Conservation (phyloP, 2,797 vertebrate genomes). For the Crenuchus spilurus region DNA sequence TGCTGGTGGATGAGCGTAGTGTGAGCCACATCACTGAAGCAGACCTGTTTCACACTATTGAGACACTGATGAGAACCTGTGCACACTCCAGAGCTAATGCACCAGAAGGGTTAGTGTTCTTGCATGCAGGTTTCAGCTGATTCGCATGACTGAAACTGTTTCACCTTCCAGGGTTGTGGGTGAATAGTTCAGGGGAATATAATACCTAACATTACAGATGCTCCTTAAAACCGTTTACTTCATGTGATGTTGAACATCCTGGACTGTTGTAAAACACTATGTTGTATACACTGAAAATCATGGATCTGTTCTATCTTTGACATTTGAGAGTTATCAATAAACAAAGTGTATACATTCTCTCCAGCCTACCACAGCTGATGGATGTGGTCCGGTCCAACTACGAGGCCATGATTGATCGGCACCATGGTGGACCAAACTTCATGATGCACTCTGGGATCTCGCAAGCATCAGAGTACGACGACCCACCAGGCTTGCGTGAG, state of each 20-base stretch:
- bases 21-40: slow-evolving; percentile 96
- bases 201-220: no score
- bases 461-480: slow-evolving; percentile 97
- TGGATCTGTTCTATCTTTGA: background rate
- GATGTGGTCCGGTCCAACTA: slow-evolving; percentile 98
- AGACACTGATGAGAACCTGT: slow-evolving; percentile 98
- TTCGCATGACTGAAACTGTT: no score
- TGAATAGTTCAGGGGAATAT: no score
- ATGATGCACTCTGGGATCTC: slow-evolving; percentile 99
- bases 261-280: no score
- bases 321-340: background rate
- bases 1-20: slow-evolving; percentile 95
- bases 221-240: no score
- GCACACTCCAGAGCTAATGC: slow-evolving; percentile 98
- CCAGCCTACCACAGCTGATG: slow-evolving; percentile 96
- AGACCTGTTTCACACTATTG: slow-evolving; percentile 98
- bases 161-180: no score
- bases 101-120: slow-evolving; percentile 89
- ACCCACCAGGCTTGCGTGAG: slow-evolving; percentile 95
- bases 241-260: no score
- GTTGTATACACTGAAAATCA: background rate
- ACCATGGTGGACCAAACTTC: slow-evolving; percentile 97
- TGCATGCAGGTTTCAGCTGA: background rate
- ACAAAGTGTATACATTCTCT: background rate
- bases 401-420: slow-evolving; percentile 98